Base-by-base conservation (phyloP, 2,113 vertebrate genomes). In the Hassar affinis region DNA sequence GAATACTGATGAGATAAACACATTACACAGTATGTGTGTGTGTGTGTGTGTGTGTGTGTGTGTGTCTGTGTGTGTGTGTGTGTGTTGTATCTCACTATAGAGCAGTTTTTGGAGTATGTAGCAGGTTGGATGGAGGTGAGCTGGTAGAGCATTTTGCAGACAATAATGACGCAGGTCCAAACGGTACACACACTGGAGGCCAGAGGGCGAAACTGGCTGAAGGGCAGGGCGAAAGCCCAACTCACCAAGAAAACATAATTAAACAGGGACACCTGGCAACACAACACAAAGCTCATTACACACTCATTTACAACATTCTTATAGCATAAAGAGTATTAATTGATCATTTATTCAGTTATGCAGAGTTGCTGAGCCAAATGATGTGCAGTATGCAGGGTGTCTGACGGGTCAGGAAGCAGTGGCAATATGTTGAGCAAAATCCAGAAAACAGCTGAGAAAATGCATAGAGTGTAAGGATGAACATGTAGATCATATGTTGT, bases 71-170 rank as follows among this genome's bases (percentile, higher is more conserved):
- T 64, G 47, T 22, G 38, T 72, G 20, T 56, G 54, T 62, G n/a
- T 62, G 52, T 18, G 20, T 12, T 5, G 33, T 42, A 47, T 30
- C 80, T 89, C 90, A 99, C 98, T 95, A 92, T 87, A 17, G 91
- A 86, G 92, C 98, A 99, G 89, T 92, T 96, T 79, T 90, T 93
- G 88, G 96, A 96, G 93, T 96, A 96, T 15, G 49, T 82, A 12
- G 74, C 54, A 25, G 95, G 95, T 68, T 97, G 86, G 90, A 99
- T 96, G 84, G 95, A 95, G 75, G 94, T 90, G 61, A 99, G 96
- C 93, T 99, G 98, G 93, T 98, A 99, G 84, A 99, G 94, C 98
- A 99, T 99, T 93, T 99, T 99, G 92, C 97, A 99, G 88, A 99
- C 93, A 82, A 98, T 97, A 91, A 99, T 95, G 90, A 99, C 94